phyloP scores from a whole-genome alignment of 2,797 vertebrate species.

The Poecile montanus region DNA sequence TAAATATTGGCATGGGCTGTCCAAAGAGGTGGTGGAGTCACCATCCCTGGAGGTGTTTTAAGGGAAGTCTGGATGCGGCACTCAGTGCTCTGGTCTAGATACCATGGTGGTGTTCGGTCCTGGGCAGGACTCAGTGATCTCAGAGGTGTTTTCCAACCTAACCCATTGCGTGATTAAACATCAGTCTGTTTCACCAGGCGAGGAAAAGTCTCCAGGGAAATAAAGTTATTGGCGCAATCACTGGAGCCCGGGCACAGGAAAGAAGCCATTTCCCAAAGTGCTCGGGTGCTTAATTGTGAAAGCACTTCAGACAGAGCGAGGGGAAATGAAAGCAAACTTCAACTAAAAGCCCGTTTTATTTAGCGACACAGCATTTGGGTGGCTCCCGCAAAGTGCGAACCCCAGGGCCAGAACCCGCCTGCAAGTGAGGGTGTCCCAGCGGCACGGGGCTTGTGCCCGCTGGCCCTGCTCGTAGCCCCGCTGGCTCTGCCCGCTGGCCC shows the following conservation, averaged over 20 bases:
- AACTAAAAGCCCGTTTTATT: background rate
- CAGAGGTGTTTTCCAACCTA: background rate
- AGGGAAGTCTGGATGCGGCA: background rate
- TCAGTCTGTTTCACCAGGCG: fast-evolving
- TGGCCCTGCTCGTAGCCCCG: no score
- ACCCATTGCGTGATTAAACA: no score
- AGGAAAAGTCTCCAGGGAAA: background rate
- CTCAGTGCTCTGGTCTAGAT: no score
- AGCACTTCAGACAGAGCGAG: fast-evolving
- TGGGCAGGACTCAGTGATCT: background rate
- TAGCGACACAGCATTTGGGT: fast-evolving
- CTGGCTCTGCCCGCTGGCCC: no score
- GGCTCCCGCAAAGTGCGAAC: fast-evolving
- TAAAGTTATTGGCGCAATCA: fast-evolving
- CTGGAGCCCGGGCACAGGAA: fast-evolving
- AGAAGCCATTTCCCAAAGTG: fast-evolving
- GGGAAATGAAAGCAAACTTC: background rate
- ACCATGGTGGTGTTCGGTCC: background rate
- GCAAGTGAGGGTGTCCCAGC: fast-evolving
- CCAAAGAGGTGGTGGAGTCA: background rate
- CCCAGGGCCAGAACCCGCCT: fast-evolving
- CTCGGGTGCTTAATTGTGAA: fast-evolving
- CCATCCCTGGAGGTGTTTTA: fast-evolving
- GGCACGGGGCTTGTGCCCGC: fast-evolving
- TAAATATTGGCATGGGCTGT: background rate